Conservation (phyloP, 2,113 vertebrate species). For the Phalacrocorax brasilianus region DNA sequence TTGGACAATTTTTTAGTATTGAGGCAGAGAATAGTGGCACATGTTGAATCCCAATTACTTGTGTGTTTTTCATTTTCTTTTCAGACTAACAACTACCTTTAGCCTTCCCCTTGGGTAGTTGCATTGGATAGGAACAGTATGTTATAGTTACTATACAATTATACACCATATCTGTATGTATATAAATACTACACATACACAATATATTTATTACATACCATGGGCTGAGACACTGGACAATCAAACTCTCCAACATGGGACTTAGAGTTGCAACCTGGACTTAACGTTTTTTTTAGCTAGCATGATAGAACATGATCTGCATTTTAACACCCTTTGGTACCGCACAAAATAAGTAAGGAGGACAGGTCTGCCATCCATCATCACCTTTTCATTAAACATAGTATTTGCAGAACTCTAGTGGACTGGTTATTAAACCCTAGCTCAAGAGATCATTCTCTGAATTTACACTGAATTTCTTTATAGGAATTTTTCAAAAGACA, state of each 20-base stretch:
- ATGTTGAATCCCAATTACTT: neutral
- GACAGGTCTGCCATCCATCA: neutral
- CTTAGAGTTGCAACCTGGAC: neutral
- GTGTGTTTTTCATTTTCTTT: neutral
- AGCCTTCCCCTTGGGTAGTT: neutral
- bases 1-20: neutral
- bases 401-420: neutral
- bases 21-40: neutral
- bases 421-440: neutral
- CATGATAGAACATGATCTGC: neutral
- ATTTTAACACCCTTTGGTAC: neutral
- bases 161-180: neutral
- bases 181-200: neutral
- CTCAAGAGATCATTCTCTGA: neutral
- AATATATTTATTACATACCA: neutral
- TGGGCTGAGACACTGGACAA: neutral
- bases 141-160: neutral
- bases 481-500: neutral
- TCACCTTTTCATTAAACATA: neutral
- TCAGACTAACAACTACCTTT: neutral
- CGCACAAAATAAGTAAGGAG: neutral
- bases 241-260: neutral
- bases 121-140: neutral
- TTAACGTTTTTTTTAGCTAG: neutral
- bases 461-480: neutral